phyloP scores from a whole-genome alignment of 1,140 invertebrate species.

The Sycophila sp. region DNA sequence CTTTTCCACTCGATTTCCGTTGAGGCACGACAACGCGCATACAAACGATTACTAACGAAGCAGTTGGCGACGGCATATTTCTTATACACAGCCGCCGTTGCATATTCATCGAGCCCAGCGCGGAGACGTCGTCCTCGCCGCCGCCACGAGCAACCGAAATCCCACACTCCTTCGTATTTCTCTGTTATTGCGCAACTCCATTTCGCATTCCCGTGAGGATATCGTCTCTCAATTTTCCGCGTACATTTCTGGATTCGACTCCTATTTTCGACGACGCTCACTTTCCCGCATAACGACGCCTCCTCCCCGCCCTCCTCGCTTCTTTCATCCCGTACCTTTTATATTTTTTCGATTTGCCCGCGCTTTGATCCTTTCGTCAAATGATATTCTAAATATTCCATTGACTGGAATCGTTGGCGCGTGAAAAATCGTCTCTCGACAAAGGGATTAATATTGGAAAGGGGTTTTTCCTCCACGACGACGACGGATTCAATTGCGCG shows the following conservation, averaged over 20 bases:
- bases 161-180: neutral
- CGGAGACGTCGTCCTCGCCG: too few species aligned
- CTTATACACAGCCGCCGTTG: neutral
- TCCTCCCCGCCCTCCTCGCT: neutral
- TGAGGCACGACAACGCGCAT: too few species aligned
- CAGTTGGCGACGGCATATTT: too few species aligned
- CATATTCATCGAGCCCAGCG: slow-evolving; percentile 19
- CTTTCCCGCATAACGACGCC: neutral
- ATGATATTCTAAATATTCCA: slow-evolving; percentile 2
- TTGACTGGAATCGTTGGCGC: neutral
- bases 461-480: neutral
- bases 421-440: neutral
- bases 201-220: neutral
- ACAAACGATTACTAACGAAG: too few species aligned
- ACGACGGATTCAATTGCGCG: too few species aligned
- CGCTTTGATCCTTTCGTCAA: neutral
- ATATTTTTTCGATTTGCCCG: neutral
- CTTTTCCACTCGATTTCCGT: too few species aligned
- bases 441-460: neutral
- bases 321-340: neutral
- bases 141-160: neutral
- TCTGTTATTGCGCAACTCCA: neutral
- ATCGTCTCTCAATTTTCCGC: neutral
- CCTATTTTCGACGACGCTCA: too few species aligned
- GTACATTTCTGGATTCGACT: neutral